These are phyloP conservation scores for Promerops cafer DNA, from an alignment of 2,113 vertebrate genomes.

Conservation along the genomic window DNA sequence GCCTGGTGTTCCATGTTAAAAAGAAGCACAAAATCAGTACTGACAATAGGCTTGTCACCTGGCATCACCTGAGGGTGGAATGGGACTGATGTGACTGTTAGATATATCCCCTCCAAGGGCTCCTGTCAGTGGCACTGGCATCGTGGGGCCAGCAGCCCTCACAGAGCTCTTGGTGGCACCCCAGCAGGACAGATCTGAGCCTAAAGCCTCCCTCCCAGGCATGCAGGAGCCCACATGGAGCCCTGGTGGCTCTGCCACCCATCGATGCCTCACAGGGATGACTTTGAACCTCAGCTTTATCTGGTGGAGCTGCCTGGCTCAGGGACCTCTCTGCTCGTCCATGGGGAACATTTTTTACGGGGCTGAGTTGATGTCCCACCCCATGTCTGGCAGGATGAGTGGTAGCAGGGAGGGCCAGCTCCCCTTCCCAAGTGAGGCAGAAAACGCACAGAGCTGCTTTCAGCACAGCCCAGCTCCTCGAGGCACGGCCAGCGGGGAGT, in stretches of 20 bases:
- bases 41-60: not conserved
- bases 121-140: rapidly evolving
- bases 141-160: not conserved
- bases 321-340: not conserved
- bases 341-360: rapidly evolving
- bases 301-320: not conserved
- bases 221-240: not conserved
- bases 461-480: not conserved
- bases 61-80: rapidly evolving
- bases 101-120: not conserved
- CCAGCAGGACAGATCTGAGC: not conserved
- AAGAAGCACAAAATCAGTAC: not conserved
- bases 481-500: not conserved
- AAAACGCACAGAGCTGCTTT: not conserved
- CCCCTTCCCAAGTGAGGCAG: not conserved
- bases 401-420: not conserved
- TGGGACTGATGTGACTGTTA: not conserved
- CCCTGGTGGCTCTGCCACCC: not conserved
- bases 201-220: not conserved
- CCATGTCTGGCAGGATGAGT: not conserved
- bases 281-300: not conserved
- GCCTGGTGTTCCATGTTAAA: not conserved
- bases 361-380: rapidly evolving
- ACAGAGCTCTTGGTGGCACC: not conserved
- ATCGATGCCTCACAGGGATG: rapidly evolving